These are phyloP conservation scores for Microtus oregoni DNA, from an alignment of 2,113 vertebrate species.

Conservation along the genomic window DNA sequence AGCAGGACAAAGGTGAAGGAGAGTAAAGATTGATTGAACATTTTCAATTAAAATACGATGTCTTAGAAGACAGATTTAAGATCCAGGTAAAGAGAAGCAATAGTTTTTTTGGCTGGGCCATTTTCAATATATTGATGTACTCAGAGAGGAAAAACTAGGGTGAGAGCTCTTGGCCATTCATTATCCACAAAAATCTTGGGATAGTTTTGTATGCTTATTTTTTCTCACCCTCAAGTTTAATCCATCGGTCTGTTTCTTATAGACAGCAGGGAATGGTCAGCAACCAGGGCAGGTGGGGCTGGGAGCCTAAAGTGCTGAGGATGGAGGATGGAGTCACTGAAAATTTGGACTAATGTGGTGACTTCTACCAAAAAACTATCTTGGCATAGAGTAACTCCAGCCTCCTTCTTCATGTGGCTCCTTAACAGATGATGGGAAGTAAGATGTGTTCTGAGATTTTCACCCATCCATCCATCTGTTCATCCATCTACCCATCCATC, in stretches of 20 bases:
- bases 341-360: neutral
- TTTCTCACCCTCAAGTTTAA: neutral
- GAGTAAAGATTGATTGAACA: slow-evolving; percentile 79
- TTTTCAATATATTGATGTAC: slow-evolving; percentile 59
- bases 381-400: neutral
- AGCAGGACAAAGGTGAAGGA: slow-evolving; percentile 57
- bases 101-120: slow-evolving; percentile 77
- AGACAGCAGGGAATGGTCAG: neutral
- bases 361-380: neutral
- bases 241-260: neutral
- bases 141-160: neutral
- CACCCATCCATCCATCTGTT: neutral
- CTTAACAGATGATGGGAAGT: neutral
- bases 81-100: slow-evolving; percentile 77
- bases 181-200: slow-evolving; percentile 15
- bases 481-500: neutral
- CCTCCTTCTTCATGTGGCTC: neutral
- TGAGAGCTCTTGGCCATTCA: slow-evolving; percentile 10
- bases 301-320: neutral
- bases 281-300: neutral
- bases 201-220: neutral
- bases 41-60: slow-evolving; percentile 88
- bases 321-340: neutral
- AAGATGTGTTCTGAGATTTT: neutral
- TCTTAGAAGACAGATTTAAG: slow-evolving; percentile 86